These are phyloP conservation scores for Sturmia bella DNA, from an alignment of 2,888 invertebrate genomes.

Conservation along the genomic window DNA sequence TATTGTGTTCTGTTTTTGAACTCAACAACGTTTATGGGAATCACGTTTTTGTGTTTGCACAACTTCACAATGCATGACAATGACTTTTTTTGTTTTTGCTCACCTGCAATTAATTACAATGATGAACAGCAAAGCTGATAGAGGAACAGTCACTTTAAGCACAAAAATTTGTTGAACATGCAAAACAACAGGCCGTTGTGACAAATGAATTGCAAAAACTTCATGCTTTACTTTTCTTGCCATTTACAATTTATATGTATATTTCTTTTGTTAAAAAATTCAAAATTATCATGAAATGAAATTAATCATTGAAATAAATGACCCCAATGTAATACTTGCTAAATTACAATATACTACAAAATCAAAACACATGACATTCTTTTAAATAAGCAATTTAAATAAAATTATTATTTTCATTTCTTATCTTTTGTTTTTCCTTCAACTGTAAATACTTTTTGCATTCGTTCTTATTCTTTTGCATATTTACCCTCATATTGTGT, in stretches of 20 bases:
- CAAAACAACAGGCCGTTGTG: constrained; percentile 39
- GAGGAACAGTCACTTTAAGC: neutral
- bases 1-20: constrained; percentile 59
- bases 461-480: neutral
- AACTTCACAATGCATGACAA: constrained; percentile 43
- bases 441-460: neutral
- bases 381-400: constrained; percentile 20
- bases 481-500: constrained; percentile 11
- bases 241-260: constrained; percentile 18
- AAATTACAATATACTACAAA: constrained; percentile 26
- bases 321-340: constrained; percentile 42
- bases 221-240: constrained; percentile 44
- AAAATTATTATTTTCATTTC: constrained; percentile 1
- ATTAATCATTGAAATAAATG: constrained; percentile 53
- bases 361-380: constrained; percentile 18
- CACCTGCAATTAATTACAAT: constrained; percentile 25
- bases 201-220: constrained; percentile 46
- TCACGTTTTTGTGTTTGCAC: constrained; percentile 29
- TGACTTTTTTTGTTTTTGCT: constrained; percentile 37
- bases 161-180: constrained; percentile 6
- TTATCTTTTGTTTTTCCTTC: neutral
- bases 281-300: constrained; percentile 38
- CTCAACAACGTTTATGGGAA: constrained; percentile 59
- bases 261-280: constrained; percentile 2
- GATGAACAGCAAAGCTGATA: constrained; percentile 1